Conservation (phyloP, 2,888 invertebrate species). For the Chloroclystis v-ata region DNA sequence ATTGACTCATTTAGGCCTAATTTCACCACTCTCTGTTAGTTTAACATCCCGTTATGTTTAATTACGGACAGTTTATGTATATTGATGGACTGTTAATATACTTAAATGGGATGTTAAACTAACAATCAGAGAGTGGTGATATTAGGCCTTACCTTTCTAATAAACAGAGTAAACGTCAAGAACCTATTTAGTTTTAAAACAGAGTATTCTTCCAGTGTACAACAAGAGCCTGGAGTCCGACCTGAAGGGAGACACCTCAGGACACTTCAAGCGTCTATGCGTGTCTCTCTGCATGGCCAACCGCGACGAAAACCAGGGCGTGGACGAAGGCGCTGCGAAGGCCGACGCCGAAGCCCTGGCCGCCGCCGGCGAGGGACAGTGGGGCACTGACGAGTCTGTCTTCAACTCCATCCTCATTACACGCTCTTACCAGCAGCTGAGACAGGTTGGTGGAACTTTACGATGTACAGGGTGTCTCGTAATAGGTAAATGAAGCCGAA, state of each 20-base stretch:
- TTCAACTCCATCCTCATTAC: slow-evolving; percentile 92
- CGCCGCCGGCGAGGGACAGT: slow-evolving; percentile 88
- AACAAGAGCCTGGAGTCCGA: slow-evolving; percentile 89
- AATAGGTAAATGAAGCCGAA: no score
- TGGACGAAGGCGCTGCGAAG: slow-evolving; percentile 88
- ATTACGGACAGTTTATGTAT: no score
- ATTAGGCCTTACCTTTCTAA: no score
- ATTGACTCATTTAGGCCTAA: no score
- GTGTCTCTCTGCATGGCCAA: slow-evolving; percentile 93
- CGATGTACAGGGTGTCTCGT: no score
- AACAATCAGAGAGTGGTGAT: no score
- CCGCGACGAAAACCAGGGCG: slow-evolving; percentile 91
- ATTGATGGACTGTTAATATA: no score
- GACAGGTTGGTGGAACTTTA: slow-evolving; percentile 74
- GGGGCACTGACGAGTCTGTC: slow-evolving; percentile 94
- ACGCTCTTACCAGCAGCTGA: slow-evolving; percentile 92
- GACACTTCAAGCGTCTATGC: slow-evolving; percentile 95
- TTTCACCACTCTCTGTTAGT: no score
- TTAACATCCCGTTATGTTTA: no score
- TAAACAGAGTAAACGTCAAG: no score
- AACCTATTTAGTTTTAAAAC: neutral
- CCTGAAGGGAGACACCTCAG: slow-evolving; percentile 94
- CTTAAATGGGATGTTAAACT: no score
- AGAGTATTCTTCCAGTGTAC: slow-evolving; percentile 81
- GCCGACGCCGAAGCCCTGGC: slow-evolving; percentile 89